Evolutionary conservation across 2,113 vertebrate genomes (phyloP).

Genomic region (Numenius arquata): DNA sequence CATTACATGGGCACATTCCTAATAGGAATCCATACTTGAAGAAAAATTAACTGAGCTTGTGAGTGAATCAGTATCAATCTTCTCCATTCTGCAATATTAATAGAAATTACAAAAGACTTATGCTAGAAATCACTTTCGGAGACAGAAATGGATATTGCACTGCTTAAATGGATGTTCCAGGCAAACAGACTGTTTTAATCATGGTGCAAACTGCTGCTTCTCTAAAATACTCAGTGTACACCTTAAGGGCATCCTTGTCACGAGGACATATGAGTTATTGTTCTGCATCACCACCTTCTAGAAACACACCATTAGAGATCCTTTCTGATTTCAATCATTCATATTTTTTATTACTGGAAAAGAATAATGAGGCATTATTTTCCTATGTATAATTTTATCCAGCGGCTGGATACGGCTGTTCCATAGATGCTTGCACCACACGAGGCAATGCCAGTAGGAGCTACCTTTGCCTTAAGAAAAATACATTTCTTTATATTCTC

Average conservation of each 20-base stretch:
- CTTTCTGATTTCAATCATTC: neutral
- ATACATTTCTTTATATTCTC: neutral
- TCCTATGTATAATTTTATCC: neutral
- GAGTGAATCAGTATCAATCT: conserved; percentile 50
- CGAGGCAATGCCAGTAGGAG: neutral
- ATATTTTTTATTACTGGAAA: neutral
- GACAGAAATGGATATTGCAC: conserved; percentile 50
- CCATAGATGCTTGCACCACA: neutral
- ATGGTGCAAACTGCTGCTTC: conserved; percentile 36
- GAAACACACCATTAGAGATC: neutral
- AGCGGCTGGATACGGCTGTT: neutral
- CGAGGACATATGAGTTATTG: conserved; percentile 3
- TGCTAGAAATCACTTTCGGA: conserved; percentile 68
- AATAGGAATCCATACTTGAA: conserved; percentile 35
- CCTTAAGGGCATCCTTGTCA: conserved; percentile 59
- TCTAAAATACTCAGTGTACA: conserved; percentile 38
- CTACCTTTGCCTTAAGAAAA: neutral
- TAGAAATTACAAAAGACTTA: conserved; percentile 59
- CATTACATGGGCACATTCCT: neutral
- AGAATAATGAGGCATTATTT: neutral
- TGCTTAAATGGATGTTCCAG: conserved; percentile 63
- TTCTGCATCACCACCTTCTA: conserved; percentile 13
- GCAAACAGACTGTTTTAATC: conserved; percentile 71
- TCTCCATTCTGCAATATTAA: conserved; percentile 66
- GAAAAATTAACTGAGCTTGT: conserved; percentile 62